Evolutionary conservation across 2,888 invertebrate species (phyloP).

Genomic region (Polymixis flavicincta): DNA sequence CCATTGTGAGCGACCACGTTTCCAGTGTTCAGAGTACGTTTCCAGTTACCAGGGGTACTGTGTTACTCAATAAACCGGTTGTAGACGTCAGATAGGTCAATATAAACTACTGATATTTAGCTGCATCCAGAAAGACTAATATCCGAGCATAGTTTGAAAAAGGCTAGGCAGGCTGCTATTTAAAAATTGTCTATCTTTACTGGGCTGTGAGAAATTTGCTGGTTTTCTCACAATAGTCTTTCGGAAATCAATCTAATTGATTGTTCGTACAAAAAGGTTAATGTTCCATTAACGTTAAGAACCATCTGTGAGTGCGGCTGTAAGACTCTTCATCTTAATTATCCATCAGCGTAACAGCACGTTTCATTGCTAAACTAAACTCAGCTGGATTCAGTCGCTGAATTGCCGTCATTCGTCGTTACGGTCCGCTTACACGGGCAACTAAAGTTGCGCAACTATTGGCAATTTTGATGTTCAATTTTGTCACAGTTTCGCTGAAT

Average conservation of each 20-base stretch:
- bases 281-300: conserved; percentile 3
- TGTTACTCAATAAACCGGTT: neutral
- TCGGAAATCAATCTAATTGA: neutral
- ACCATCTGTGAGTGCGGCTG: conserved; percentile 4
- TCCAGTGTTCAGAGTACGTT: too few relatives aligned
- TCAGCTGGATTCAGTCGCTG: conserved; percentile 20
- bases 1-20: too few relatives aligned
- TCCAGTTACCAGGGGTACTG: neutral
- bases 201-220: neutral
- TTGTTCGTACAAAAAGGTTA: neutral
- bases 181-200: neutral
- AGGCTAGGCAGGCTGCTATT: neutral
- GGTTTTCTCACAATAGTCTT: neutral
- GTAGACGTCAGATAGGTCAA: neutral
- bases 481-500: neutral
- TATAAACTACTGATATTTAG: neutral
- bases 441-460: neutral
- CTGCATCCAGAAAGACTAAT: neutral
- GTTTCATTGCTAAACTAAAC: conserved; percentile 42
- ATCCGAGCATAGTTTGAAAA: neutral
- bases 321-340: conserved; percentile 29
- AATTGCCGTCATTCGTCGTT: conserved; percentile 21
- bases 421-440: conserved; percentile 6
- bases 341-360: conserved; percentile 30
- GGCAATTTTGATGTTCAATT: too few relatives aligned